Conservation (phyloP, 1,140 invertebrate genomes). For the Scaptomyza montana region DNA sequence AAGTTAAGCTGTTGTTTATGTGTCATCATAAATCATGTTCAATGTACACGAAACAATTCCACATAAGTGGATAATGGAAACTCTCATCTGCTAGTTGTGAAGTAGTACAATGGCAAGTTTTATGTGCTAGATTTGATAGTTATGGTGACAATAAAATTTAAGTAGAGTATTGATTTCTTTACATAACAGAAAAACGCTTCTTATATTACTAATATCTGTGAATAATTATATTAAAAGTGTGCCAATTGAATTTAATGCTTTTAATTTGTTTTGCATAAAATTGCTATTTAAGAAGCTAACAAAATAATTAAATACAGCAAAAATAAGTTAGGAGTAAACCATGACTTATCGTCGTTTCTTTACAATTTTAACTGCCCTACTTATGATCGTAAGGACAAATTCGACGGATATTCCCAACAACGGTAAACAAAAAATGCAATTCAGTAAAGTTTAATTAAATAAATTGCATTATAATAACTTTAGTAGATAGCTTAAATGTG, state of each 20-base stretch:
- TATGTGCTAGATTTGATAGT: not conserved
- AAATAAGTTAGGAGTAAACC: not conserved
- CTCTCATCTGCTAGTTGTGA: constrained; percentile 11
- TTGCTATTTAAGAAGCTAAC: not conserved
- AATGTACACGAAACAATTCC: constrained; percentile 77
- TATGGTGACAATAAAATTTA: not conserved
- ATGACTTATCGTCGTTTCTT: not conserved
- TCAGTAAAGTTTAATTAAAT: not conserved
- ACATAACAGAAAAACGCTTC: too few relatives aligned
- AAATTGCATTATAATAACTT: not conserved
- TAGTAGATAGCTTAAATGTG: not conserved
- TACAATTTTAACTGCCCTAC: not conserved
- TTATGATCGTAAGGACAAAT: too few relatives aligned
- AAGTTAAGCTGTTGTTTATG: constrained; percentile 83
- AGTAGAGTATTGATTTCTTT: not conserved
- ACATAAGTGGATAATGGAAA: constrained; percentile 72
- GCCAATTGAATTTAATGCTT: not conserved
- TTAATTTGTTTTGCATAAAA: not conserved
- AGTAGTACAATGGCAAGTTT: constrained; percentile 9
- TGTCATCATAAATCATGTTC: constrained; percentile 82
- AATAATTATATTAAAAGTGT: not conserved
- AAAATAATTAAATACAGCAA: not conserved
- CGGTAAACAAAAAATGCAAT: constrained; percentile 1
- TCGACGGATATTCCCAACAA: too few relatives aligned
- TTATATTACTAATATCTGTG: not conserved